phyloP scores from a whole-genome alignment of 1,140 invertebrate genomes.

The Achroia grisella region DNA sequence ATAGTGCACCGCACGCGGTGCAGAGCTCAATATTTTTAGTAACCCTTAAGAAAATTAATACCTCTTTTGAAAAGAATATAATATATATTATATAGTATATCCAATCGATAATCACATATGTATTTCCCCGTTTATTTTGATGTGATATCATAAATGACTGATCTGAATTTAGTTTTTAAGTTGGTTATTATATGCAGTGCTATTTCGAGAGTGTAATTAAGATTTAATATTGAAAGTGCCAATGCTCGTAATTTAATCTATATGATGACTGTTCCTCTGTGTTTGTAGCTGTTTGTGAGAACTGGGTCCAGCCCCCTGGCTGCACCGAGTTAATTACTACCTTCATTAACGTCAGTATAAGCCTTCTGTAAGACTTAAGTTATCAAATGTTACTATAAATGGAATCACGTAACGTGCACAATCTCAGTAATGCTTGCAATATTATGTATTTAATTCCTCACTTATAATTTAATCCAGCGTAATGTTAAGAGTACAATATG shows the following conservation, averaged over 20 bases:
- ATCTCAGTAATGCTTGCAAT: constrained; percentile 75
- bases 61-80: constrained; percentile 71
- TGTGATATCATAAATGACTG: constrained; percentile 76
- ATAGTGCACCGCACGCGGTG: constrained; percentile 64
- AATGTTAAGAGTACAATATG: constrained; percentile 76
- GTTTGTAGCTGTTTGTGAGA: constrained; percentile 33
- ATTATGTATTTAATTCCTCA: constrained; percentile 67
- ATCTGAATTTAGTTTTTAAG: constrained; percentile 76
- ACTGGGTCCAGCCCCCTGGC: constrained; percentile 11
- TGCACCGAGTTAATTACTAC: constrained; percentile 3
- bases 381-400: constrained; percentile 39
- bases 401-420: constrained; percentile 66
- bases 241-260: constrained; percentile 75
- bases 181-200: constrained; percentile 74
- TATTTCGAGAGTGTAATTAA: constrained; percentile 73
- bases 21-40: constrained; percentile 75
- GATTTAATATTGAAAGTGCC: constrained; percentile 75
- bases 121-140: constrained; percentile 75
- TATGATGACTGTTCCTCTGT: constrained; percentile 71
- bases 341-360: constrained; percentile 41
- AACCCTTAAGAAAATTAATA: constrained; percentile 74
- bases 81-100: constrained; percentile 67
- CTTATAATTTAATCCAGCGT: constrained; percentile 69
- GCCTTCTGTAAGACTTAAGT: constrained; percentile 47
- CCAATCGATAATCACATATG: constrained; percentile 68